A percentile compares a stretch with the other conserved stretches of the same genome.
phyloP scores from a whole-genome alignment of 2,888 invertebrate genomes.

The Tricholauxania praeusta region DNA sequence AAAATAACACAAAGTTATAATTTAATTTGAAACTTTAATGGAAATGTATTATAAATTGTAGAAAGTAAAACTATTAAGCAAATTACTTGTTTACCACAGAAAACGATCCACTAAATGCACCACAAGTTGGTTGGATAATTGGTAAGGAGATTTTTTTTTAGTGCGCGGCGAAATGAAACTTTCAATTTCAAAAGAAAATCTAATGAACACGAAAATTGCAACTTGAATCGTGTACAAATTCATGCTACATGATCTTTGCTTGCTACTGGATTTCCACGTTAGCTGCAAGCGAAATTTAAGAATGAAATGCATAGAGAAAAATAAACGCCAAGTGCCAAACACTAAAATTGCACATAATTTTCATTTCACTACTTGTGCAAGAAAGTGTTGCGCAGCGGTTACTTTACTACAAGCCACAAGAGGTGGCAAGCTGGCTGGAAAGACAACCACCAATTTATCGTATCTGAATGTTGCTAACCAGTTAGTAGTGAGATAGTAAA shows the following conservation, averaged over 20 bases:
- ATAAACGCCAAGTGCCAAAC: not conserved
- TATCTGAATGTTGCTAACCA: not conserved
- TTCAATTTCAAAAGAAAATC: slow-evolving; percentile 30
- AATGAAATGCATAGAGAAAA: not conserved
- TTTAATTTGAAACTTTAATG: no score
- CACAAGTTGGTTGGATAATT: no score
- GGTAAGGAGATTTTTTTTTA: slow-evolving; percentile 5
- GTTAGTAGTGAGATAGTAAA: not conserved
- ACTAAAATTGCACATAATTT: slow-evolving; percentile 45
- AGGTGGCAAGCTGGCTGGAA: slow-evolving; percentile 23
- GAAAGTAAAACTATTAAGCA: no score
- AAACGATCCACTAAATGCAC: no score
- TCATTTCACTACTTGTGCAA: slow-evolving; percentile 42
- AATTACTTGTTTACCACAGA: no score
- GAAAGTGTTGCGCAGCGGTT: slow-evolving; percentile 37
- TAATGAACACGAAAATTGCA: slow-evolving; percentile 17
- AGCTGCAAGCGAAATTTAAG: no score
- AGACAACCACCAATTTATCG: slow-evolving; percentile 14
- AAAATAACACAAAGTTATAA: no score
- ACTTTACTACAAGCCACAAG: slow-evolving; percentile 21
- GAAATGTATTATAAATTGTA: no score
- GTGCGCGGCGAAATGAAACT: slow-evolving; percentile 30
- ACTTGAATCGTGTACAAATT: not conserved
- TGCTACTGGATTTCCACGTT: not conserved
- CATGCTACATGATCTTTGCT: slow-evolving; percentile 13